Base-by-base conservation (phyloP, 2,113 vertebrate genomes). In the Sclerurus mexicanus region DNA sequence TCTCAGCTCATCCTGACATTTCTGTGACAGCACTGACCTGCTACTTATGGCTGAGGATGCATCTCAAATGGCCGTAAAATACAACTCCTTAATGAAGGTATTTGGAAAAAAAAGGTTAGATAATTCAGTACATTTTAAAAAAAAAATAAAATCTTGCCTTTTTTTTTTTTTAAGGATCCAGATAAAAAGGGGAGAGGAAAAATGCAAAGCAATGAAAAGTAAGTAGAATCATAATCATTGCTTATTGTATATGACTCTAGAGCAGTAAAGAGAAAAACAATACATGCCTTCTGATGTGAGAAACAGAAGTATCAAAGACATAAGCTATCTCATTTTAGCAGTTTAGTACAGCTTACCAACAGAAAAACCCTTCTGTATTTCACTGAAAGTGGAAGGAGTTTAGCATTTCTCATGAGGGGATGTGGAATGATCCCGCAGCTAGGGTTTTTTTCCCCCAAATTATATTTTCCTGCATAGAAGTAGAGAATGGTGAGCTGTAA, bases 1-100 rank as follows among this genome's bases (percentile, higher is more conserved):
- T 85, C n/a, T 89, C 33, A 53, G 12, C 74, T 94, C 90, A 74
- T 35, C 73, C 37, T 93, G 89, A 95, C 40, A 84, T 89, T 85
- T 94, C 25, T n/a, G 27, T 55, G 55, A 83, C 77, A 78, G 52
- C 23, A 77, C 10, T 96, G 53, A 44, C 33, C 66, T 83, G 63
- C 44, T 89, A 39, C 40, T 46, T 87, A 71, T 66, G 77, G 88
- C 55, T 83, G 72, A 90, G 44, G 86, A 79, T 81, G 68, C n/a
- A 60, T 77, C 53, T 91, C 6, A 9, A 49, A 39, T 59, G 44
- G 30, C 64, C 53, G 37, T 95, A 93, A 97, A 93, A 87, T 30
- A 35, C 23, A 63, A 62, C 60, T 86, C 73, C 90, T 93, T 35
- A 64, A 42, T 85, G 83, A 87, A 91, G 15, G 62, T 20, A 82